Evolutionary conservation across 2,113 vertebrate species (phyloP).

Genomic region (Furnarius figulus): DNA sequence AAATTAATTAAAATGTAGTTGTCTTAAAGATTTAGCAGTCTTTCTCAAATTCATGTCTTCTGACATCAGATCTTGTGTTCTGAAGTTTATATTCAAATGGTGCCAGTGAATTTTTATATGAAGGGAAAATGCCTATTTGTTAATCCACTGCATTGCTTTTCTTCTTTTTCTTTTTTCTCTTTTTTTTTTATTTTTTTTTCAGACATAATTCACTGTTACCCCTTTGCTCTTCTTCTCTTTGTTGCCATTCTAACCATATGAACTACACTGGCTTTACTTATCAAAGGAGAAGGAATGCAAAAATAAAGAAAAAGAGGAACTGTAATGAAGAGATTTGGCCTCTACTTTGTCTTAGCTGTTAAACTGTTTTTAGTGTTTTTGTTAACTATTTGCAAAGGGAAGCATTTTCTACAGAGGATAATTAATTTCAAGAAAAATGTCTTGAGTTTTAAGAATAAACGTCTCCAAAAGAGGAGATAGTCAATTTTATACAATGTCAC

Average conservation of each 20-base stretch:
- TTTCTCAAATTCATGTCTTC: constrained; percentile 65
- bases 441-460: constrained; percentile 83
- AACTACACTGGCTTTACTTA: constrained; percentile 59
- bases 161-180: not conserved
- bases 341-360: constrained; percentile 80
- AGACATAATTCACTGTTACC: constrained; percentile 49
- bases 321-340: constrained; percentile 74
- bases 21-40: constrained; percentile 71
- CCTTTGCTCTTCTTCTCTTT: constrained; percentile 72
- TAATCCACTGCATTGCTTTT: constrained; percentile 48
- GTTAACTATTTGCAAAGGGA: constrained; percentile 83
- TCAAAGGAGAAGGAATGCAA: constrained; percentile 70
- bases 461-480: constrained; percentile 83
- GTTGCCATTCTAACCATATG: constrained; percentile 65
- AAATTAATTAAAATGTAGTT: constrained; percentile 41
- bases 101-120: constrained; percentile 79
- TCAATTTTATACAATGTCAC: constrained; percentile 82
- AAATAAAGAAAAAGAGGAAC: constrained; percentile 56
- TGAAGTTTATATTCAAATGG: constrained; percentile 66
- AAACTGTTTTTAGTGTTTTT: constrained; percentile 83
- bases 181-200: not conserved
- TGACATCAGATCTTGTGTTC: constrained; percentile 55
- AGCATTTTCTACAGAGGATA: constrained; percentile 84
- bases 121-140: constrained; percentile 72
- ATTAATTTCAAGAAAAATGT: constrained; percentile 84